These are phyloP conservation scores for Rana temporaria DNA, from an alignment of 2,113 vertebrate genomes.

Conservation along the genomic window DNA sequence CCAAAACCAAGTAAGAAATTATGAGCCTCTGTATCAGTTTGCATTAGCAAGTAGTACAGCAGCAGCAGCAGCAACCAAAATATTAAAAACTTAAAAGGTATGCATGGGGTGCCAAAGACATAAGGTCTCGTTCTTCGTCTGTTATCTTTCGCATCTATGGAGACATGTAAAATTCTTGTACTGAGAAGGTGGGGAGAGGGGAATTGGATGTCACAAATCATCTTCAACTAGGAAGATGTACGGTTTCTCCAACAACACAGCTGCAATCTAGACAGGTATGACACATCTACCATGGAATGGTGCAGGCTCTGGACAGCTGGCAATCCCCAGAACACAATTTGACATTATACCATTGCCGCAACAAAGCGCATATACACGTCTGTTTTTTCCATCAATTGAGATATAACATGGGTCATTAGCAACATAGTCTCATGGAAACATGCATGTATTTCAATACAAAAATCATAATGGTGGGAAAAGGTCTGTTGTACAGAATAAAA, in stretches of 20 bases:
- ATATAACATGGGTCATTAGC: neutral
- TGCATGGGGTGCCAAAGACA: too few relatives aligned
- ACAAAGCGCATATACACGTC: neutral
- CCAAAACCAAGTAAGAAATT: too few relatives aligned
- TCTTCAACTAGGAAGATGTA: constrained; percentile 17
- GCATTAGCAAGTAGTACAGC: too few relatives aligned
- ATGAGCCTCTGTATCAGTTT: too few relatives aligned
- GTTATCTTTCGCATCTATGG: neutral
- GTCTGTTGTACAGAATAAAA: too few relatives aligned
- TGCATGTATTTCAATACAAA: too few relatives aligned
- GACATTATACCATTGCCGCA: neutral
- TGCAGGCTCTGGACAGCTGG: neutral
- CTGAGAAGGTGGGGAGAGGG: neutral
- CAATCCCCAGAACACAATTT: neutral
- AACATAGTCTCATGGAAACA: too few relatives aligned
- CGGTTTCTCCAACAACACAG: neutral
- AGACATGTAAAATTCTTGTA: neutral
- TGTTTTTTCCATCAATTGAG: neutral
- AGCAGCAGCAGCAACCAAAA: too few relatives aligned
- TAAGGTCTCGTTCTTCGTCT: too few relatives aligned
- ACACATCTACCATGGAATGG: constrained; percentile 8
- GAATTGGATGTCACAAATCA: constrained; percentile 32
- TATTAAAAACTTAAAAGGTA: too few relatives aligned
- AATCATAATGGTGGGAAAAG: too few relatives aligned
- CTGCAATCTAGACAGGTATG: constrained; percentile 30